Percentiles rank a stretch among this genome's conserved stretches.
phyloP scores from a whole-genome alignment of 2,888 invertebrate genomes.

The Nomada ruficornis region DNA sequence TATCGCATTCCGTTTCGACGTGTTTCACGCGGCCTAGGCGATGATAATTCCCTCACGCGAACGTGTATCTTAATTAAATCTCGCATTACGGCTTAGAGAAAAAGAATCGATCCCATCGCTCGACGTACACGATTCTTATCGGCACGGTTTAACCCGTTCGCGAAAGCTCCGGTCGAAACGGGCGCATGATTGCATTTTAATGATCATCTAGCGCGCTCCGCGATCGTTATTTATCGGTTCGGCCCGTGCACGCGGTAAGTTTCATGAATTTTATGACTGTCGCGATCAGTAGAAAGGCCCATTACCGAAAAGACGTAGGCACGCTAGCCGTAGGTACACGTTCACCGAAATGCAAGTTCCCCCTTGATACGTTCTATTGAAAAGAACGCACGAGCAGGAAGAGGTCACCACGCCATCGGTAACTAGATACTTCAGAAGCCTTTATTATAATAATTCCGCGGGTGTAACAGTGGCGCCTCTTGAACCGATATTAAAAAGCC shows the following conservation, averaged over 20 bases:
- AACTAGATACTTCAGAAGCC: conserved; percentile 68
- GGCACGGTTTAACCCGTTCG: conserved; percentile 11
- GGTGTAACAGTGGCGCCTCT: conserved; percentile 58
- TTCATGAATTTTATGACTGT: conserved; percentile 26
- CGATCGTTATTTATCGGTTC: conserved; percentile 28
- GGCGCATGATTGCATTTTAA: conserved; percentile 46
- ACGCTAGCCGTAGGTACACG: conserved; percentile 42
- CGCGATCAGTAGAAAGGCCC: neutral
- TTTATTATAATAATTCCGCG: conserved; percentile 68
- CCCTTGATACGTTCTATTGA: conserved; percentile 37
- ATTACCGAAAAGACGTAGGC: conserved; percentile 10
- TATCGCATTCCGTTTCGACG: neutral
- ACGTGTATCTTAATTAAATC: conserved; percentile 52
- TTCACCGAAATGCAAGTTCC: conserved; percentile 50
- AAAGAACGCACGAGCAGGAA: conserved; percentile 2
- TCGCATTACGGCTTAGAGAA: conserved; percentile 8
- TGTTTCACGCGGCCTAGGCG: neutral
- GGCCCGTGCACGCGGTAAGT: neutral
- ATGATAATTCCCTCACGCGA: conserved; percentile 29
- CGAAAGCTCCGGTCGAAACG: conserved; percentile 10
- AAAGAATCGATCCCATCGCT: conserved; percentile 31
- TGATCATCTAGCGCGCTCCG: conserved; percentile 19
- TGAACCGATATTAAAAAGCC: conserved; percentile 68
- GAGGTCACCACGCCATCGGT: conserved; percentile 37
- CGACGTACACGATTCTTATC: conserved; percentile 26